Base-by-base conservation (phyloP, 2,888 invertebrate species). In the Lasioglossum oenotherae region DNA sequence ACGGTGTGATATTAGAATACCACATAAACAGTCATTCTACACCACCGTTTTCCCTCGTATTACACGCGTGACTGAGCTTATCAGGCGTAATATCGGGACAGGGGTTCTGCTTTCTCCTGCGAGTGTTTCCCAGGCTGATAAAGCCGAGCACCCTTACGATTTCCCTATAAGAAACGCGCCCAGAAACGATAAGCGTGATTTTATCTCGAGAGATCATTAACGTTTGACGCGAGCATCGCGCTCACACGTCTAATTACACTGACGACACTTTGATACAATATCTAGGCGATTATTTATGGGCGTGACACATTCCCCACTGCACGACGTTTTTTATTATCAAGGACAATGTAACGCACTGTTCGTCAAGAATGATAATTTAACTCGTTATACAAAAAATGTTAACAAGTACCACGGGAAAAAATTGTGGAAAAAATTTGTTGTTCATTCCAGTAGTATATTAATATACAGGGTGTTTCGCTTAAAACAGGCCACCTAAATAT, bases 1-100 rank as follows among this genome's bases (percentile, higher is more conserved):
- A 23, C 19, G 8, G 8, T 67, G 31, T 19, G 19, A 35, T 8
- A 31, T 67, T 19, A 67, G 31, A 35, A 67, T 35, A 91, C 85
- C 87, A 89, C 89, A 80, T 84, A 89, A 89, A 89, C 86, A 89
- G 86, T 89, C 83, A 88, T 78, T 79, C 60, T 64, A n/a, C 35
- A 23, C 35, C 35, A 38, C 23, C 27, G 44, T 80, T 73, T 75
- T 64, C 71, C 71, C 60, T 41, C 31, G 23, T 12, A 31, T 44
- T 38, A 12, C 23, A 60, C 6, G 14, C n/a, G 19, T 69, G 35
- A 53, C 53, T 73, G 73, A 72, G 76, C 31, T 77, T 82, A 73
- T 84, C 67, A 69, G 31, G 4, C 53, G 16, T 27, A 64, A 67
- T 69, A 67, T 14, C 31, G 73, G 73, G 46, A 46, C 38, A 14